Conservation (phyloP, 2,888 invertebrate genomes). For the Achlya flavicornis region DNA sequence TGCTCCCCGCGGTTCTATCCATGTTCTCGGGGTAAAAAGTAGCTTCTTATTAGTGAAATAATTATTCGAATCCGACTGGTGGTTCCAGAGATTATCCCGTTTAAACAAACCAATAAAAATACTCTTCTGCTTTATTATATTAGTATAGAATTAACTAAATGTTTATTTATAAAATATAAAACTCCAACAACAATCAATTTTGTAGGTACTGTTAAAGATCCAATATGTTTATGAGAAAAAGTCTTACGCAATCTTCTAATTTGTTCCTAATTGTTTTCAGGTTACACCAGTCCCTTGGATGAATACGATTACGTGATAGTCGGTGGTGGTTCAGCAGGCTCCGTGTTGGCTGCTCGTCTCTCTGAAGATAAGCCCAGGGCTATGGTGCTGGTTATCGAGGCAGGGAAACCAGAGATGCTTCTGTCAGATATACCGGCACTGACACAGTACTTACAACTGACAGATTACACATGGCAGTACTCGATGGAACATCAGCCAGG, state of each 20-base stretch:
- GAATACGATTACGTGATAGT: slow-evolving; percentile 88
- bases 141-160: no score
- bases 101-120: no score
- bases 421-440: slow-evolving; percentile 84
- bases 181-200: no score
- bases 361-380: slow-evolving; percentile 83
- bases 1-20: no score
- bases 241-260: neutral
- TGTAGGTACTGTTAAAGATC: no score
- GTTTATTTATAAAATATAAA: no score
- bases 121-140: no score
- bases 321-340: slow-evolving; percentile 89
- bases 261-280: slow-evolving; percentile 39
- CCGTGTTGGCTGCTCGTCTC: slow-evolving; percentile 87
- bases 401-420: slow-evolving; percentile 77
- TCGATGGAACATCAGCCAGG: slow-evolving; percentile 84
- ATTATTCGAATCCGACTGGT: no score
- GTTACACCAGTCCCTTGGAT: slow-evolving; percentile 55
- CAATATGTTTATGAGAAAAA: no score
- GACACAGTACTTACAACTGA: slow-evolving; percentile 82
- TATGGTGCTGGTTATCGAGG: slow-evolving; percentile 87
- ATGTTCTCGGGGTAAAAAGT: no score
- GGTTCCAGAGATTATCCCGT: no score
- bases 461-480: slow-evolving; percentile 86
- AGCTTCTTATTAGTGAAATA: no score